Evolutionary conservation across 2,797 vertebrate species (phyloP), one percentile per base, ranked within the genome.

Genomic region (Botia almorhae): DNA sequence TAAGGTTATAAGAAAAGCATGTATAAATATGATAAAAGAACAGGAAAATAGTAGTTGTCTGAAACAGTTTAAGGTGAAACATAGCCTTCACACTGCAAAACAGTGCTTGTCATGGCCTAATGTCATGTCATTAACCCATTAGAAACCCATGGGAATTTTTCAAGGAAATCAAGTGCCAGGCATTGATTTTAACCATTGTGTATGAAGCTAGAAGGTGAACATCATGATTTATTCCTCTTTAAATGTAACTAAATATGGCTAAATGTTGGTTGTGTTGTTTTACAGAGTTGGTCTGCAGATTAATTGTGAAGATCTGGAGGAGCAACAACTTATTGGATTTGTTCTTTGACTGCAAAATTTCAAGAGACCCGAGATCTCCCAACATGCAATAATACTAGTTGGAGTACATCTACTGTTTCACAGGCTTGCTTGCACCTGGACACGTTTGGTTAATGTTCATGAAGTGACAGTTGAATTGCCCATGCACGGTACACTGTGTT

Each of bases 251-350:
- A 23, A 21, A 21, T 68, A 3, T 77, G 12, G 8, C 10, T 48
- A 12, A 70, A 61, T 79, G 4, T 60, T 63, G 46, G 5, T 63
- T 74, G 11, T 74, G 36, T 61, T 74, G 33, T 73, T 81, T 76
- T 56, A 76, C 85, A 86, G 83, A 79, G 21, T 84, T 75, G 81
- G 56, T 81, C 75, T 84, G 75, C 83, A 74, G 70, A 71, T 68
- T 73, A 74, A 39, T 56, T 21, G 46, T 53, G 76, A 68, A 55
- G 68, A 58, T 60, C 60, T 63, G 33, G 50, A 72, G 60, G 51
- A 81, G 56, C 58, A 75, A 48, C 5, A 11, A 50, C 51, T 17
- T 58, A 23, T 65, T 78, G 81, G 79, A 83, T 83, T 76, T 81
- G 16, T 36, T 64, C 46, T 60, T 36, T 67, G 61, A 46, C 43